Percentiles rank a stretch among this genome's conserved stretches.
Evolutionary conservation across 2,888 invertebrate species (phyloP).

Genomic region (Hemaris fuciformis): DNA sequence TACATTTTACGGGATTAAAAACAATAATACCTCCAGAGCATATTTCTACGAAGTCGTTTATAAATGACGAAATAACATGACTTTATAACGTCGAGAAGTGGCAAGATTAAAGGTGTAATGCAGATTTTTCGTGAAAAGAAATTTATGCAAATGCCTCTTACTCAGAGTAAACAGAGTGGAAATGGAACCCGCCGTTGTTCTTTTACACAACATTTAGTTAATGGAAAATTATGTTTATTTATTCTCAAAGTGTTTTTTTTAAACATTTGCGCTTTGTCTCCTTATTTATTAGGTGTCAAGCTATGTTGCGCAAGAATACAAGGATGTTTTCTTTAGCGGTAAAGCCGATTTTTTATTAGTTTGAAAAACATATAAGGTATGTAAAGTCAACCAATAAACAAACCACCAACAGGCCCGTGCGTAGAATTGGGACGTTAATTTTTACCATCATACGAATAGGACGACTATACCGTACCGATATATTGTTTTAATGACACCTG

Average conservation of each 20-base stretch:
- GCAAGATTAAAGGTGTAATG: conserved; percentile 22
- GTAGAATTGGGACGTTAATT: too few species aligned
- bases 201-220: conserved; percentile 22
- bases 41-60: neutral
- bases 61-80: neutral
- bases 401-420: too few species aligned
- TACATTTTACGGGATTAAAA: neutral
- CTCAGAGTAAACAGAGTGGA: conserved; percentile 24
- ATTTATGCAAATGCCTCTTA: conserved; percentile 24
- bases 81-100: conserved; percentile 14
- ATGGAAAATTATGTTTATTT: conserved; percentile 20
- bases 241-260: neutral
- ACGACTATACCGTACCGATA: too few species aligned
- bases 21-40: neutral
- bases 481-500: too few species aligned
- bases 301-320: too few species aligned
- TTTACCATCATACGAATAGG: too few species aligned
- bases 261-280: neutral
- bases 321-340: too few species aligned
- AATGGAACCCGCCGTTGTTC: conserved; percentile 16
- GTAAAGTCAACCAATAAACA: too few species aligned
- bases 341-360: too few species aligned
- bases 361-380: too few species aligned
- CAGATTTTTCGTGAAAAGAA: conserved; percentile 24
- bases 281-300: neutral